A percentile compares a stretch with the other conserved stretches of the same genome.
Evolutionary conservation across 2,797 vertebrate genomes (phyloP).

Genomic region (Nothura maculosa): DNA sequence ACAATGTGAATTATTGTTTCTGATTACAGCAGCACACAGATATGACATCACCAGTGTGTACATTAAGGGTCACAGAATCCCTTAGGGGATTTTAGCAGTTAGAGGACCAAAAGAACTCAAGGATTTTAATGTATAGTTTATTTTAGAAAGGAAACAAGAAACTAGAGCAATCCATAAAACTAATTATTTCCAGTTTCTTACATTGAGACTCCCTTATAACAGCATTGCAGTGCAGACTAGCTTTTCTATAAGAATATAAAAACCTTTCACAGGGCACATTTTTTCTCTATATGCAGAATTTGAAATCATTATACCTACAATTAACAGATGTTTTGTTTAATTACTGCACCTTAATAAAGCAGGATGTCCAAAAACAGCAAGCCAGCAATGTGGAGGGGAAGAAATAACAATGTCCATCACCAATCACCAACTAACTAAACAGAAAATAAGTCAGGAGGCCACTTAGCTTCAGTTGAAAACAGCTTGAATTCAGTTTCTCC

Average conservation of each 20-base stretch:
- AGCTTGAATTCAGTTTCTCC: slow-evolving; percentile 1
- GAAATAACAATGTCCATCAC: too few relatives aligned
- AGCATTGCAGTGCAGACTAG: background rate
- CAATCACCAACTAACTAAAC: background rate
- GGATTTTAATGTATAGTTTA: slow-evolving; percentile 25
- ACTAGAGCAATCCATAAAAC: background rate
- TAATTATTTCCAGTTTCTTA: background rate
- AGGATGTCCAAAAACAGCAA: slow-evolving; percentile 23
- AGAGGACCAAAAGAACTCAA: background rate
- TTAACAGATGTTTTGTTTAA: slow-evolving; percentile 29
- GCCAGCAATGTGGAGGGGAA: background rate
- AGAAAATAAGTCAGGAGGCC: background rate
- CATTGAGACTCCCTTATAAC: background rate
- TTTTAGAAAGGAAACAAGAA: background rate
- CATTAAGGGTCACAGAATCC: slow-evolving; percentile 26
- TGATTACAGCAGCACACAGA: background rate
- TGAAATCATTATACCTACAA: background rate
- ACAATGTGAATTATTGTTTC: slow-evolving; percentile 22
- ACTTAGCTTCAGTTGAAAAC: background rate
- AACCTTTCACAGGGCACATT: background rate
- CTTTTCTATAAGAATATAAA: background rate
- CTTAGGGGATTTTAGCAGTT: background rate
- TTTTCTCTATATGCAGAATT: background rate
- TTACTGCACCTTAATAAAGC: slow-evolving; percentile 22
- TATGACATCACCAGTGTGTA: background rate